Evolutionary conservation across 2,113 vertebrate species (phyloP).

Genomic region (Lontra canadensis): DNA sequence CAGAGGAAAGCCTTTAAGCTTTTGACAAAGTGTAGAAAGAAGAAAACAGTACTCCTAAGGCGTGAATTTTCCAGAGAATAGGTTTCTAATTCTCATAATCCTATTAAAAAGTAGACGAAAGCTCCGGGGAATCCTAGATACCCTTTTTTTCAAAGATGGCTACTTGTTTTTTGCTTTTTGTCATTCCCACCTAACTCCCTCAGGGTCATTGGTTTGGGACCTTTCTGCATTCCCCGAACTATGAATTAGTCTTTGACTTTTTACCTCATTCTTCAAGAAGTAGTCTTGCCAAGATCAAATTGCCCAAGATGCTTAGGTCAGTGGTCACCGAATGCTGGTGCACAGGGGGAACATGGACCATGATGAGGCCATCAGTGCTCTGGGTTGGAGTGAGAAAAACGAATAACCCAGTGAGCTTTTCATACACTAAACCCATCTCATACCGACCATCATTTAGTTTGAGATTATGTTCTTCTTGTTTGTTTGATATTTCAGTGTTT

Average conservation of each 20-base stretch:
- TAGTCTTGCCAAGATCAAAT: conserved; percentile 38
- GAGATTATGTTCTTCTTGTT: background rate
- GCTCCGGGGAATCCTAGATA: background rate
- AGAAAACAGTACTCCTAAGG: background rate
- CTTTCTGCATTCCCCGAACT: background rate
- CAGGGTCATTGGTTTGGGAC: conserved; percentile 30
- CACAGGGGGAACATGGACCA: background rate
- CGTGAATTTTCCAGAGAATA: background rate
- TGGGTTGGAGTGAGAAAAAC: background rate
- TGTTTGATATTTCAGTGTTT: background rate
- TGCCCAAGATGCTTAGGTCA: conserved; percentile 33
- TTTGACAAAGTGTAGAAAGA: conserved; percentile 35
- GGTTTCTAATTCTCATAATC: conserved; percentile 32
- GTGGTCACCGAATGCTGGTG: background rate
- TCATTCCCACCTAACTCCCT: background rate
- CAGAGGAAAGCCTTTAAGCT: conserved; percentile 14
- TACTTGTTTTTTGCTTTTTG: background rate
- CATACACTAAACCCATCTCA: too few relatives aligned
- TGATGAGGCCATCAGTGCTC: background rate
- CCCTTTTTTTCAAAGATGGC: background rate
- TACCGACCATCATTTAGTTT: background rate
- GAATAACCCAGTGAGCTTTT: background rate
- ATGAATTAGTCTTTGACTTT: conserved; percentile 6
- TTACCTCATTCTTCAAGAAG: background rate
- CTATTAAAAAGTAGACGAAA: background rate